Percentiles rank a stretch among this genome's conserved stretches.
These are phyloP conservation scores for Lanistes nyassanus DNA, from an alignment of 1,140 invertebrate species.

Conservation along the genomic window DNA sequence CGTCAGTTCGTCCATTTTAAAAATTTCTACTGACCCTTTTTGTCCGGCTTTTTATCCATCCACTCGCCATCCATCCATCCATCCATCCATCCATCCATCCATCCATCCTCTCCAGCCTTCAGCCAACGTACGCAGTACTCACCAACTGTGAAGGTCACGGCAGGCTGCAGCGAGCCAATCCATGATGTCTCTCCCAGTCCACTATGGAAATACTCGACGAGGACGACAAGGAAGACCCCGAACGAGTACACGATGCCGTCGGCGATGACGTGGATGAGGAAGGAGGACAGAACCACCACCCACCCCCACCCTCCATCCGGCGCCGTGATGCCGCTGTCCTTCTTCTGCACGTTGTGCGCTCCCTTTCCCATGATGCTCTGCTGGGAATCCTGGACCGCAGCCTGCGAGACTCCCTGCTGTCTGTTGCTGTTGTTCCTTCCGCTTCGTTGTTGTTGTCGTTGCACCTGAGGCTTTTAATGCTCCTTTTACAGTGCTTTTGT, in stretches of 20 bases:
- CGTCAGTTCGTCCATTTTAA: background rate
- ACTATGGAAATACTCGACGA: slow-evolving; percentile 83
- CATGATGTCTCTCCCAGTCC: slow-evolving; percentile 90
- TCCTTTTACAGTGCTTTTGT: background rate
- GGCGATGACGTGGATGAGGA: slow-evolving; percentile 98
- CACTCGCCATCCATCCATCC: background rate
- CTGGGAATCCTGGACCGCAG: background rate
- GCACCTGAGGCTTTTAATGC: background rate
- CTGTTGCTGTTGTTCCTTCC: too few species aligned
- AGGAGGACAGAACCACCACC: slow-evolving; percentile 95
- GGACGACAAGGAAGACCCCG: slow-evolving; percentile 71
- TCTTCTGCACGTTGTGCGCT: slow-evolving; percentile 11
- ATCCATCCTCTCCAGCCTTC: background rate
- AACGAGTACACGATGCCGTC: slow-evolving; percentile 78
- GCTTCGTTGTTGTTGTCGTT: too few species aligned
- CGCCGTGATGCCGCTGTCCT: slow-evolving; percentile 9
- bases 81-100: background rate
- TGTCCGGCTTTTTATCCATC: background rate
- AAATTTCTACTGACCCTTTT: background rate
- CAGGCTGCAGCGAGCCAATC: slow-evolving; percentile 67
- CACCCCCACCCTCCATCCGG: slow-evolving; percentile 78
- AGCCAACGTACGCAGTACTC: slow-evolving; percentile 31
- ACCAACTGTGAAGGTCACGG: slow-evolving; percentile 59
- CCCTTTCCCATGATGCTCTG: slow-evolving; percentile 25
- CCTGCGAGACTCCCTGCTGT: background rate